Conservation (phyloP, 2,888 invertebrate genomes). For the Conchocele bisecta region DNA sequence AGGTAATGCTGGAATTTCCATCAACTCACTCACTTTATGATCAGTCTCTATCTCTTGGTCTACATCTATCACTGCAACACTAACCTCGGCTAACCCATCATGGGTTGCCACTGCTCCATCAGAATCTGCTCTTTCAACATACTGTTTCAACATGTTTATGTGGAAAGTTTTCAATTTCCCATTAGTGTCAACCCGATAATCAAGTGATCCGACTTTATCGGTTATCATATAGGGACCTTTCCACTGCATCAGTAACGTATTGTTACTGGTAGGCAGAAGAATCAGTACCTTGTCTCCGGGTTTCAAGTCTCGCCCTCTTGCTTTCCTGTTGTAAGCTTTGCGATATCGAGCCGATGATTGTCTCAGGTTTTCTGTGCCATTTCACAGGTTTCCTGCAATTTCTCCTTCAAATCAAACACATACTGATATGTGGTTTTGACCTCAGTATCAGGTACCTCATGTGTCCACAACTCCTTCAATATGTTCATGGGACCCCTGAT, state of each 20-base stretch:
- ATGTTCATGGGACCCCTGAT: slow-evolving; percentile 58
- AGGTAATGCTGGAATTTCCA: background rate
- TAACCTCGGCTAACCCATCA: slow-evolving; percentile 2
- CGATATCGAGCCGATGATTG: slow-evolving; percentile 19
- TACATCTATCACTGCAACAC: background rate
- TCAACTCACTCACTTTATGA: background rate
- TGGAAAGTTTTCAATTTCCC: slow-evolving; percentile 11
- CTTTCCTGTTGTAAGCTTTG: slow-evolving; percentile 43
- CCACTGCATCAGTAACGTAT: slow-evolving; percentile 58
- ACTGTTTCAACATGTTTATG: slow-evolving; percentile 7
- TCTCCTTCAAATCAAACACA: slow-evolving; percentile 45
- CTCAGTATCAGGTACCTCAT: slow-evolving; percentile 7
- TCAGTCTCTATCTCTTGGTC: background rate
- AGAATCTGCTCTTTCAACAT: background rate
- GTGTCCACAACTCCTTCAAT: slow-evolving; percentile 49
- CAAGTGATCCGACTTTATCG: slow-evolving; percentile 3
- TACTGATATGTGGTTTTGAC: slow-evolving; percentile 50
- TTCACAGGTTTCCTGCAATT: slow-evolving; percentile 40
- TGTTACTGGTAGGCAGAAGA: slow-evolving; percentile 54
- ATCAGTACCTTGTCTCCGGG: slow-evolving; percentile 54
- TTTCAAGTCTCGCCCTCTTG: slow-evolving; percentile 22
- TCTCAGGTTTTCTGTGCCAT: slow-evolving; percentile 19
- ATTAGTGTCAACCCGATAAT: slow-evolving; percentile 41
- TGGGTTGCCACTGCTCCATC: background rate
- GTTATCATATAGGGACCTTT: slow-evolving; percentile 38